These are phyloP conservation scores for Lepetodrilus schrolli DNA, from an alignment of 2,888 invertebrate genomes.

Conservation along the genomic window DNA sequence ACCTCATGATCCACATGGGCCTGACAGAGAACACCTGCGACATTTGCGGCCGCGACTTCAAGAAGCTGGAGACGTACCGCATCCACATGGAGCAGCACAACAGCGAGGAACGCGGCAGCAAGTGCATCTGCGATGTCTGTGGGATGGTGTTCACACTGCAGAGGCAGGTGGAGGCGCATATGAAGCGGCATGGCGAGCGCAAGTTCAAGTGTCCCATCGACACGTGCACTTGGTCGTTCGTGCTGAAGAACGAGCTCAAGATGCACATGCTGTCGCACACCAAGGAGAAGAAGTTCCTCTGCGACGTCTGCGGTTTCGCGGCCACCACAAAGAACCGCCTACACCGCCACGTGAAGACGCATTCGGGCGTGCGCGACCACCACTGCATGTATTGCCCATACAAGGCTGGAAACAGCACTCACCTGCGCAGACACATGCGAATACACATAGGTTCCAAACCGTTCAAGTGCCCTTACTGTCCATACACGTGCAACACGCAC, in stretches of 20 bases:
- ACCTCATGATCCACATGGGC: conserved; percentile 65
- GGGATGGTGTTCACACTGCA: conserved; percentile 85
- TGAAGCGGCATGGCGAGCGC: conserved; percentile 86
- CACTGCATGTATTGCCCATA: conserved; percentile 74
- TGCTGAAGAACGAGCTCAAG: conserved; percentile 87
- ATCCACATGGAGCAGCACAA: conserved; percentile 60
- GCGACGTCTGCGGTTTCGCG: conserved; percentile 88
- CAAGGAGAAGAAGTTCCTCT: conserved; percentile 86
- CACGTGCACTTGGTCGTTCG: conserved; percentile 89
- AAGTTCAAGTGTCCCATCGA: conserved; percentile 82
- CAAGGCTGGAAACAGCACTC: conserved; percentile 70
- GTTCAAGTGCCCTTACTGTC: conserved; percentile 79
- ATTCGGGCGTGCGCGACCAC: conserved; percentile 72
- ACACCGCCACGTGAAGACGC: conserved; percentile 69
- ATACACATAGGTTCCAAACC: conserved; percentile 75
- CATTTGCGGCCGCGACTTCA: conserved; percentile 63
- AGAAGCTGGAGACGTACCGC: conserved; percentile 52
- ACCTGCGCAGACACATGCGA: conserved; percentile 73
- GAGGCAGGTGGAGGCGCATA: conserved; percentile 72
- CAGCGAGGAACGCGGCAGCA: conserved; percentile 77
- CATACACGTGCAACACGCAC: conserved; percentile 80
- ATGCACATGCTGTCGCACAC: conserved; percentile 92
- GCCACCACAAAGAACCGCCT: conserved; percentile 68
- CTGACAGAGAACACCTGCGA: conserved; percentile 61
- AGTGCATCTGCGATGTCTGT: conserved; percentile 87